phyloP scores from a whole-genome alignment of 2,113 vertebrate genomes.

The Pterocles orientalis region DNA sequence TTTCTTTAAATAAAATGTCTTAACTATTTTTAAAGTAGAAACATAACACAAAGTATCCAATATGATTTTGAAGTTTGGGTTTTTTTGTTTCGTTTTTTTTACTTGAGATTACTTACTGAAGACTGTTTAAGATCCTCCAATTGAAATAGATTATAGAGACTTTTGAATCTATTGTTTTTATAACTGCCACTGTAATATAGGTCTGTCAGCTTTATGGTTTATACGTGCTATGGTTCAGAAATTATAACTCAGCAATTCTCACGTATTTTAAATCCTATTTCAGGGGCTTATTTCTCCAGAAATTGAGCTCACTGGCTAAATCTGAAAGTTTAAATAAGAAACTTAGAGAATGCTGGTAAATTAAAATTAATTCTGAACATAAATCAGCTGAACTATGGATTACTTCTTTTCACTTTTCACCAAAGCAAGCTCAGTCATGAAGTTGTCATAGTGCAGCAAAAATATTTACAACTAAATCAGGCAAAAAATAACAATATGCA shows the following conservation, averaged over 20 bases:
- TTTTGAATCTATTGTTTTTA: background rate
- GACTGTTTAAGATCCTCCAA: background rate
- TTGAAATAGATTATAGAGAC: background rate
- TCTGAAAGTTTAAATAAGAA: background rate
- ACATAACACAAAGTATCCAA: background rate
- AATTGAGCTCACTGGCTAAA: background rate
- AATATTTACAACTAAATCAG: background rate
- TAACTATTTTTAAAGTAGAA: too few relatives aligned
- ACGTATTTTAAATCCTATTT: background rate
- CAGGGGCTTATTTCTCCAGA: background rate
- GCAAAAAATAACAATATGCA: background rate
- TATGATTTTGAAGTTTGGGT: background rate
- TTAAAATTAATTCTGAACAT: background rate
- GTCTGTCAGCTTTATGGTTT: background rate
- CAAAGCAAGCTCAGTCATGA: background rate
- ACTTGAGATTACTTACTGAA: background rate
- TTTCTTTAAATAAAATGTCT: background rate
- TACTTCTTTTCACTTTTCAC: background rate
- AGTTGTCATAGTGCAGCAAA: background rate
- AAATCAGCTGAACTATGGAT: background rate
- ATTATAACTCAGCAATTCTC: background rate
- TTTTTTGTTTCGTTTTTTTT: background rate
- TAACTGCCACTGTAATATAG: background rate
- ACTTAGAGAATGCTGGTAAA: background rate
- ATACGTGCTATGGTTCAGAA: background rate